Evolutionary conservation across 2,113 vertebrate species (phyloP).

Genomic region (Nothocercus julius): DNA sequence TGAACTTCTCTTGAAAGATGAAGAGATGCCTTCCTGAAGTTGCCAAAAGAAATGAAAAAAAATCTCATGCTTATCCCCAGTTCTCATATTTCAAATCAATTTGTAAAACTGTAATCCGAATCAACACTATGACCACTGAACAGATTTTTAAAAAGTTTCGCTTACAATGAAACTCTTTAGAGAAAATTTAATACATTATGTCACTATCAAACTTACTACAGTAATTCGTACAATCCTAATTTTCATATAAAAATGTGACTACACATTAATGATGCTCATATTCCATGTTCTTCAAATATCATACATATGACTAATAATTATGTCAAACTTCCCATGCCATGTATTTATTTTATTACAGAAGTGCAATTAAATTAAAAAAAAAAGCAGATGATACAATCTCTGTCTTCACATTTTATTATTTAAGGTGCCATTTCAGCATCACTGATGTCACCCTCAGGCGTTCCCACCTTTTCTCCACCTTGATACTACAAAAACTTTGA

Average conservation of each 20-base stretch:
- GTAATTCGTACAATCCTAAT: not conserved
- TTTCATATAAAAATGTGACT: not conserved
- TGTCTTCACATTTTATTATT: conserved; percentile 23
- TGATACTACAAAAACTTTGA: conserved; percentile 14
- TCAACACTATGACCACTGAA: not conserved
- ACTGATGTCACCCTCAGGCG: conserved; percentile 12
- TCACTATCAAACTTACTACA: not conserved
- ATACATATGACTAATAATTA: not conserved
- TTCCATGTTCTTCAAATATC: not conserved
- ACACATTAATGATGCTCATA: not conserved
- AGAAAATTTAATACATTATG: not conserved
- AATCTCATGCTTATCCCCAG: rapidly evolving
- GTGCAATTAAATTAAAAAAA: not conserved
- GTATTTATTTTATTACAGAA: not conserved
- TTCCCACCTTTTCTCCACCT: conserved; percentile 48
- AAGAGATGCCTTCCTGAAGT: not conserved
- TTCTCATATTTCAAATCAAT: not conserved
- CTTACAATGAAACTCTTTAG: not conserved
- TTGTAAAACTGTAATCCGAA: not conserved
- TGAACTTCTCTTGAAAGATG: not conserved
- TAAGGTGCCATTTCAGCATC: conserved; percentile 16
- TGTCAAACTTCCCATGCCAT: not conserved
- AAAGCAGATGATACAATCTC: not conserved
- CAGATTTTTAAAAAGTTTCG: not conserved
- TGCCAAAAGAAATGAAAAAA: not conserved